phyloP scores from a whole-genome alignment of 2,888 invertebrate genomes.

The Anodontia alba region DNA sequence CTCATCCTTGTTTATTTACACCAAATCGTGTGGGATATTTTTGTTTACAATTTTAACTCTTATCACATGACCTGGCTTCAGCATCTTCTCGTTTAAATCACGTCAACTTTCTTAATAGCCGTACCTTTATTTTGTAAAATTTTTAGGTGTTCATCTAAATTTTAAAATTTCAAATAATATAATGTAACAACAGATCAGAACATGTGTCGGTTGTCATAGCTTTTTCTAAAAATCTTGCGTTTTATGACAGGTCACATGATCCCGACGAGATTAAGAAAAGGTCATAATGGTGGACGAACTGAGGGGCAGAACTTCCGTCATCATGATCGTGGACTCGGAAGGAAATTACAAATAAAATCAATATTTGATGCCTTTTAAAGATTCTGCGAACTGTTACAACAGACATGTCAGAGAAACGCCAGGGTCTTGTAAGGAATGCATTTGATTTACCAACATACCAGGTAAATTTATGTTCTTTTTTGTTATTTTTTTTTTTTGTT shows the following conservation, averaged over 20 bases:
- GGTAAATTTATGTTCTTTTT: too few relatives aligned
- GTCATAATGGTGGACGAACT: conserved; percentile 52
- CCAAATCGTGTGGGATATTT: not conserved
- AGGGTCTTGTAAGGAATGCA: conserved; percentile 48
- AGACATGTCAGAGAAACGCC: not conserved
- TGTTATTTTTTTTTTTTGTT: too few relatives aligned
- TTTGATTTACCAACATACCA: conserved; percentile 89
- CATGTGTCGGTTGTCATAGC: too few relatives aligned
- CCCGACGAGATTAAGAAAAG: conserved; percentile 31
- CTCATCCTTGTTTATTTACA: too few relatives aligned
- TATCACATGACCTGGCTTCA: not conserved
- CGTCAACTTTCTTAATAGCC: not conserved
- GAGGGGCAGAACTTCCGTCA: conserved; percentile 38
- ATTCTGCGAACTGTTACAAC: not conserved
- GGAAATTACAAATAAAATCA: not conserved
- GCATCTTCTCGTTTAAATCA: conserved; percentile 4
- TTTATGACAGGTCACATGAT: conserved; percentile 42
- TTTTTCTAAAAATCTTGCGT: too few relatives aligned
- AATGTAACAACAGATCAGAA: too few relatives aligned
- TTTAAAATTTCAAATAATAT: too few relatives aligned
- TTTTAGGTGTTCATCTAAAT: too few relatives aligned
- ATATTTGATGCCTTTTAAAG: not conserved
- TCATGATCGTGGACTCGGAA: not conserved
- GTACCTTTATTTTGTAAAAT: too few relatives aligned
- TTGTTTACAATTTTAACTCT: not conserved